phyloP scores from a whole-genome alignment of 2,888 invertebrate species.

The Platerodrilus igneus region DNA sequence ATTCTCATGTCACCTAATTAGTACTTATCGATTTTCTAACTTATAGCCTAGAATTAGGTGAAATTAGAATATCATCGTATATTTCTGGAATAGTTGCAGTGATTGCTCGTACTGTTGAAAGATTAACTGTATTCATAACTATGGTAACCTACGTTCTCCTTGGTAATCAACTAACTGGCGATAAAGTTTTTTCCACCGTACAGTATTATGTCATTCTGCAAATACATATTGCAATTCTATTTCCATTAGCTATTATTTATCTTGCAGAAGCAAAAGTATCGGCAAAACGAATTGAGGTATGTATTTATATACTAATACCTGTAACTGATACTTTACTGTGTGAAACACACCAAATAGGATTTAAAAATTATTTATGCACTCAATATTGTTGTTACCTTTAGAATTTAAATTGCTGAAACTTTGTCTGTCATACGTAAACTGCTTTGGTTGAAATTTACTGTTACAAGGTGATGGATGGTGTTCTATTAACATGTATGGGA shows the following conservation, averaged over 20 bases:
- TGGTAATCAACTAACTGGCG: conserved; percentile 55
- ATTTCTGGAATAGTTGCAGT: conserved; percentile 62
- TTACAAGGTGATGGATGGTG: too few species aligned
- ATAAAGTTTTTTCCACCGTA: conserved; percentile 70
- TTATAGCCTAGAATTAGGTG: conserved; percentile 64
- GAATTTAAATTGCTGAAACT: too few species aligned
- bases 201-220: conserved; percentile 74
- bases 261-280: conserved; percentile 63
- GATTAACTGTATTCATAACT: conserved; percentile 77
- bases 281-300: conserved; percentile 58
- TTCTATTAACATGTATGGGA: too few species aligned
- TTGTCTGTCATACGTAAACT: too few species aligned
- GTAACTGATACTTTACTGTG: not conserved
- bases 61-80: conserved; percentile 61
- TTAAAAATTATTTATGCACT: too few species aligned
- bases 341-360: too few species aligned
- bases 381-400: too few species aligned
- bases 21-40: too few species aligned
- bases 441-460: too few species aligned
- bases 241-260: conserved; percentile 57
- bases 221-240: conserved; percentile 60
- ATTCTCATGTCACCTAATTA: too few species aligned
- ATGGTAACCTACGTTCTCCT: conserved; percentile 70
- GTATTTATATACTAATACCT: not conserved
- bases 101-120: conserved; percentile 72